A percentile compares a stretch with the other conserved stretches of the same genome.
Conservation (phyloP, 2,888 invertebrate genomes). For the Linnaemya vulpina region DNA sequence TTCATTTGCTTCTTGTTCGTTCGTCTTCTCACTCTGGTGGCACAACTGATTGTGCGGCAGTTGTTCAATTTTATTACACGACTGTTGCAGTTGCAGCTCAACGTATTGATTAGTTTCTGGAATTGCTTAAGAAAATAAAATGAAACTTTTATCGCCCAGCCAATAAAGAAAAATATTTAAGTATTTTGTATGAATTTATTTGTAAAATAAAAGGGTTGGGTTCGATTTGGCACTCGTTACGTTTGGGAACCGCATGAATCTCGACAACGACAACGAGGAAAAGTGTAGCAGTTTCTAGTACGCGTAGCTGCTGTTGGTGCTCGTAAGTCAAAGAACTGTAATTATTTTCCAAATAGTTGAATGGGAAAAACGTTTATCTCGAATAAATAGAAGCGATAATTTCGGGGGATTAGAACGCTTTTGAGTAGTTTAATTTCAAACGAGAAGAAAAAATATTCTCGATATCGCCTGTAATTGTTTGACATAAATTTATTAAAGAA, state of each 20-base stretch:
- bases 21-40: background rate
- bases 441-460: too few relatives aligned
- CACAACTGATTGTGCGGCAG: slow-evolving; percentile 21
- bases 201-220: slow-evolving; percentile 52
- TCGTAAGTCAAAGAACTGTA: slow-evolving; percentile 26
- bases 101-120: slow-evolving; percentile 72
- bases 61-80: slow-evolving; percentile 60
- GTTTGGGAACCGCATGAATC: slow-evolving; percentile 11
- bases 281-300: slow-evolving; percentile 35
- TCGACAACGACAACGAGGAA: background rate
- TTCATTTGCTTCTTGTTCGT: background rate
- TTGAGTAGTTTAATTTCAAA: background rate
- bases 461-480: too few relatives aligned
- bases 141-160: slow-evolving; percentile 54
- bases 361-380: slow-evolving; percentile 35
- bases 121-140: slow-evolving; percentile 59
- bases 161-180: slow-evolving; percentile 55
- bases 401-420: background rate
- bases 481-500: too few relatives aligned
- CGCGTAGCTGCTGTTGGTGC: background rate
- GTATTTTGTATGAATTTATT: slow-evolving; percentile 63
- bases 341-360: slow-evolving; percentile 40
- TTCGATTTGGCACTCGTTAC: slow-evolving; percentile 32
- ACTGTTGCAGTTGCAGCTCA: slow-evolving; percentile 49
- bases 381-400: slow-evolving; percentile 38